Conservation (phyloP, 2,888 invertebrate genomes). For the Acronicta leporina region DNA sequence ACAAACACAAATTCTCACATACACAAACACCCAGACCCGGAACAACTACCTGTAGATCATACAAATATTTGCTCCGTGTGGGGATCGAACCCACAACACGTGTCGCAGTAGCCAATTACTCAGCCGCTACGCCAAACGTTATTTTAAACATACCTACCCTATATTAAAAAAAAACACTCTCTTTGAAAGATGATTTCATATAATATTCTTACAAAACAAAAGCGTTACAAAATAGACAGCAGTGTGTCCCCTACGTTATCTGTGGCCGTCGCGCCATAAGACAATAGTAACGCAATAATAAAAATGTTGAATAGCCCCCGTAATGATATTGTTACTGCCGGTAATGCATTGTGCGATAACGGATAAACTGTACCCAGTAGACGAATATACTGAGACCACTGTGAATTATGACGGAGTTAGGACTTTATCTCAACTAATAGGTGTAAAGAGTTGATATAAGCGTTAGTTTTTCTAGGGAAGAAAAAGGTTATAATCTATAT, state of each 20-base stretch:
- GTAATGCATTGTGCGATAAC: constrained; percentile 87
- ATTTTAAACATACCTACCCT: too few relatives aligned
- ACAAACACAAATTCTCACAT: too few relatives aligned
- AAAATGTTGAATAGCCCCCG: constrained; percentile 89
- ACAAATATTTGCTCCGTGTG: too few relatives aligned
- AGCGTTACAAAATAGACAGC: constrained; percentile 19
- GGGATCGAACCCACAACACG: too few relatives aligned
- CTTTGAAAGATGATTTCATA: too few relatives aligned
- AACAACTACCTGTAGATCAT: too few relatives aligned
- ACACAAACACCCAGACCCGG: too few relatives aligned
- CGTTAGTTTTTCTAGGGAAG: background rate
- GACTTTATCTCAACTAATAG: constrained; percentile 33
- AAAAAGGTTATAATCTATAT: too few relatives aligned
- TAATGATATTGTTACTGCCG: constrained; percentile 85
- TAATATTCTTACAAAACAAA: constrained; percentile 2
- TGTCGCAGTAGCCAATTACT: too few relatives aligned
- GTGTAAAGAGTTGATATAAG: constrained; percentile 12
- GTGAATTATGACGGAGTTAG: constrained; percentile 46
- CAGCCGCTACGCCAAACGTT: too few relatives aligned
- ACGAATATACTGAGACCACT: constrained; percentile 63
- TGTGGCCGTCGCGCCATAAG: constrained; percentile 85
- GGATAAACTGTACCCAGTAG: constrained; percentile 89
- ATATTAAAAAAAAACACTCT: too few relatives aligned
- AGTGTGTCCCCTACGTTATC: constrained; percentile 76
- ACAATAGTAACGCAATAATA: constrained; percentile 89